Conservation (phyloP, 2,888 invertebrate species). For the Lycia hirtaria region DNA sequence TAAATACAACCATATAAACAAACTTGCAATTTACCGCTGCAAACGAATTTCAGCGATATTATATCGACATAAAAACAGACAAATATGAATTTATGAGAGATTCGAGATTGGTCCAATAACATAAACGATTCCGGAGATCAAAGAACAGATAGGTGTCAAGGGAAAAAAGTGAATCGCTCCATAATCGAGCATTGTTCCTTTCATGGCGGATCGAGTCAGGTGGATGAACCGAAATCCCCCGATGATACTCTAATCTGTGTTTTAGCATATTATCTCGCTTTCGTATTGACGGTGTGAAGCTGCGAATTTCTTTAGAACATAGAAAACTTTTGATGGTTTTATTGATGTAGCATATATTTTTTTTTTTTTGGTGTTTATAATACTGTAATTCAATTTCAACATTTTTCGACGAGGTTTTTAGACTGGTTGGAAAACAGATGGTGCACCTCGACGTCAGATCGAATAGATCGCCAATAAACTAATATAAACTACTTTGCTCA, state of each 20-base stretch:
- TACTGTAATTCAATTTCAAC: too few species aligned
- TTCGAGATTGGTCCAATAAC: conserved; percentile 53
- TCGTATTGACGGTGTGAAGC: conserved; percentile 21
- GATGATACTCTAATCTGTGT: conserved; percentile 46
- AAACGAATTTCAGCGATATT: conserved; percentile 7
- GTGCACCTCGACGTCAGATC: too few species aligned
- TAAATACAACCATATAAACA: conserved; percentile 1
- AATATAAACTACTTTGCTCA: too few species aligned
- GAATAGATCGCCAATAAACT: too few species aligned
- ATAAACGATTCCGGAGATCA: conserved; percentile 57
- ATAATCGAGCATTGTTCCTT: conserved; percentile 44
- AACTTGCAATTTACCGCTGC: conserved; percentile 12
- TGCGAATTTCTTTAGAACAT: conserved; percentile 1
- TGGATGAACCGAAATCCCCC: conserved; percentile 49
- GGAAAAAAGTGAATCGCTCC: conserved; percentile 52
- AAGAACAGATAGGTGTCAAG: conserved; percentile 51
- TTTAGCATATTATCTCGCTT: conserved; percentile 42
- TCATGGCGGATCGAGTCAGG: conserved; percentile 44
- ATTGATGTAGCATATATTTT: background rate
- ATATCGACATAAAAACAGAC: conserved; percentile 30
- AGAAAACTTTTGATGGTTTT: background rate
- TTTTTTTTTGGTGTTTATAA: background rate
- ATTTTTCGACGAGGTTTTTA: too few species aligned
- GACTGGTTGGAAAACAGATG: too few species aligned
- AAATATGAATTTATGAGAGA: conserved; percentile 42